Conservation (phyloP, 2,113 vertebrate species). For the Trachemys scripta region DNA sequence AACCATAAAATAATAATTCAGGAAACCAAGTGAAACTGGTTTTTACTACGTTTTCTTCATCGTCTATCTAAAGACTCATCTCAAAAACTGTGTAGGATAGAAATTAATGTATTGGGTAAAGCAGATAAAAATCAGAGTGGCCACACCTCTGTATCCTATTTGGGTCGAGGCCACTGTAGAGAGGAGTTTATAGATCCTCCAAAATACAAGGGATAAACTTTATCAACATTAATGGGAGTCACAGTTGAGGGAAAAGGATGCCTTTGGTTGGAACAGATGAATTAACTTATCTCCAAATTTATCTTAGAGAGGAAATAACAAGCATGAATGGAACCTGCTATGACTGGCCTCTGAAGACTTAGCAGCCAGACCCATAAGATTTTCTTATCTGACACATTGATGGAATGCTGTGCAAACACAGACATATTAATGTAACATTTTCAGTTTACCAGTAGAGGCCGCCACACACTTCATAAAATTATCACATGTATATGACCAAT, state of each 20-base stretch:
- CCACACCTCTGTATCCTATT: not conserved
- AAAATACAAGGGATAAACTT: not conserved
- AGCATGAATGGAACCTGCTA: rapidly evolving
- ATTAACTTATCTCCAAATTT: not conserved
- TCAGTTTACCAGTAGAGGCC: slow-evolving; percentile 75
- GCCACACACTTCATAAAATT: slow-evolving; percentile 75
- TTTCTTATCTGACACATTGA: not conserved
- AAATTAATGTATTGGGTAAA: not conserved
- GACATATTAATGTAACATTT: slow-evolving; percentile 31
- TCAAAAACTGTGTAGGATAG: not conserved
- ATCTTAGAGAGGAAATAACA: not conserved
- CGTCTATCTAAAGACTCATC: not conserved
- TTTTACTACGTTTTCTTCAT: not conserved
- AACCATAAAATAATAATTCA: not conserved
- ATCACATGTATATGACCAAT: not conserved
- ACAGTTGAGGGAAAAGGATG: not conserved
- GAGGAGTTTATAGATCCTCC: not conserved
- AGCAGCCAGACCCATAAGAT: not conserved
- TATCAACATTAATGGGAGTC: not conserved
- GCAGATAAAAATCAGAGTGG: not conserved
- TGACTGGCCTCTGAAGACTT: not conserved
- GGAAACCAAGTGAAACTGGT: not conserved
- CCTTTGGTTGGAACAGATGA: not conserved
- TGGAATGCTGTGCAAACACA: not conserved
- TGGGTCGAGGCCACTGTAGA: not conserved